These are phyloP conservation scores for Trinorchestia longiramus DNA, from an alignment of 1,140 invertebrate genomes.

Conservation along the genomic window DNA sequence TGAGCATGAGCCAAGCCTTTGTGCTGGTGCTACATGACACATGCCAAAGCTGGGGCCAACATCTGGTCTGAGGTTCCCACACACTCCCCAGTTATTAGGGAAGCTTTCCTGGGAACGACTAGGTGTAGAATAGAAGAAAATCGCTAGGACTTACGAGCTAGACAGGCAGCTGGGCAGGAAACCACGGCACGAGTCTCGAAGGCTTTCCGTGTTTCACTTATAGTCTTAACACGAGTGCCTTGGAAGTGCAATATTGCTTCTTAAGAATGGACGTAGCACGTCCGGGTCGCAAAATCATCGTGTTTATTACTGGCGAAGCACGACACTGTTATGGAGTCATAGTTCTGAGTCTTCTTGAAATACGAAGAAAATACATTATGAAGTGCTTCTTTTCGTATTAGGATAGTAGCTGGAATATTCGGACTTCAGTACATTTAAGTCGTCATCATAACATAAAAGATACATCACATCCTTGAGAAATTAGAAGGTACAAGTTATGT, in stretches of 20 bases:
- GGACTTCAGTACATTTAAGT: background rate
- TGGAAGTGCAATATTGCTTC: background rate
- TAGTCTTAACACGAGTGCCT: background rate
- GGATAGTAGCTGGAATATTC: background rate
- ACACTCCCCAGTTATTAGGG: conserved; percentile 43
- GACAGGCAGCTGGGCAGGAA: background rate
- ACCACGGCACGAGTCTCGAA: background rate
- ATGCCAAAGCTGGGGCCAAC: conserved; percentile 39
- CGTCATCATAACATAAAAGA: background rate
- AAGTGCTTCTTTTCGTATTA: background rate
- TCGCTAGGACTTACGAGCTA: background rate
- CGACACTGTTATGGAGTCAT: background rate
- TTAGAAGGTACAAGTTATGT: no score
- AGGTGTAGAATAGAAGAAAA: conserved; percentile 49
- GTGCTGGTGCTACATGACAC: conserved; percentile 44
- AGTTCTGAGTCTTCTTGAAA: background rate
- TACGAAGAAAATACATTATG: no score
- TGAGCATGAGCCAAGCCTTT: conserved; percentile 34
- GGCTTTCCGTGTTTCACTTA: background rate
- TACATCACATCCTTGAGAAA: background rate
- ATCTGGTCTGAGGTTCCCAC: conserved; percentile 46
- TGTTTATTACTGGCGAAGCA: background rate
- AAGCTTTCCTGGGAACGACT: conserved; percentile 50
- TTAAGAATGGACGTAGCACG: background rate
- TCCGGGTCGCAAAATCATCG: no score